phyloP scores from a whole-genome alignment of 1,140 invertebrate species.

The Hormaphis cornu region DNA sequence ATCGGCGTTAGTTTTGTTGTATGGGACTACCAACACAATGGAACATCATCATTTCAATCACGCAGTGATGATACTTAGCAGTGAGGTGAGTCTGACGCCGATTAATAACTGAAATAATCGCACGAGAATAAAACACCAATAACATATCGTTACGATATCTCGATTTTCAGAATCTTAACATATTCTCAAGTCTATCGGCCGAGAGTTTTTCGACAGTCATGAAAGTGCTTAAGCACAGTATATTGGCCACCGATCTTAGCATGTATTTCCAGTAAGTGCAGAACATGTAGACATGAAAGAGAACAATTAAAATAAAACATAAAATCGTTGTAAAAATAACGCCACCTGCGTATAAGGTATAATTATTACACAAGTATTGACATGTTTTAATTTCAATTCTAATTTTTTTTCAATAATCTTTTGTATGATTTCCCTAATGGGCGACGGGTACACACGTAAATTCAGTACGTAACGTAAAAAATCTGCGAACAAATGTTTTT shows the following conservation, averaged over 20 bases:
- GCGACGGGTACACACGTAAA: no score
- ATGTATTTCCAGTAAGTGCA: conserved; percentile 54
- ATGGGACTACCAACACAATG: conserved; percentile 55
- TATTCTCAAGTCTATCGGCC: conserved; percentile 51
- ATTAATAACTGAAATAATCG: not conserved
- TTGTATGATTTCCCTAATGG: no score
- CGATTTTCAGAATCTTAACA: conserved; percentile 49
- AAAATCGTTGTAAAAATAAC: not conserved
- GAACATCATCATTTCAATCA: conserved; percentile 64
- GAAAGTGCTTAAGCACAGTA: conserved; percentile 54
- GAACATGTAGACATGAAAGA: no score
- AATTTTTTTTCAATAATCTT: no score
- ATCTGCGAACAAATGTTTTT: no score
- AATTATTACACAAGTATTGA: not conserved
- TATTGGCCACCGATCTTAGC: conserved; percentile 58
- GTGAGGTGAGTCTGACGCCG: conserved; percentile 44
- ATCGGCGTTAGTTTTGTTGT: conserved; percentile 55
- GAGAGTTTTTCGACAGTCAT: conserved; percentile 53
- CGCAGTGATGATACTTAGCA: conserved; percentile 58
- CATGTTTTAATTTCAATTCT: no score
- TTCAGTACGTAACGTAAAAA: no score
- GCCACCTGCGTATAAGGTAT: not conserved
- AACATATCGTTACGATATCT: not conserved
- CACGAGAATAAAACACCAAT: not conserved
- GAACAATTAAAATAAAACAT: not conserved